Conservation (phyloP, 2,888 invertebrate species). For the Ophonus ardosiacus region DNA sequence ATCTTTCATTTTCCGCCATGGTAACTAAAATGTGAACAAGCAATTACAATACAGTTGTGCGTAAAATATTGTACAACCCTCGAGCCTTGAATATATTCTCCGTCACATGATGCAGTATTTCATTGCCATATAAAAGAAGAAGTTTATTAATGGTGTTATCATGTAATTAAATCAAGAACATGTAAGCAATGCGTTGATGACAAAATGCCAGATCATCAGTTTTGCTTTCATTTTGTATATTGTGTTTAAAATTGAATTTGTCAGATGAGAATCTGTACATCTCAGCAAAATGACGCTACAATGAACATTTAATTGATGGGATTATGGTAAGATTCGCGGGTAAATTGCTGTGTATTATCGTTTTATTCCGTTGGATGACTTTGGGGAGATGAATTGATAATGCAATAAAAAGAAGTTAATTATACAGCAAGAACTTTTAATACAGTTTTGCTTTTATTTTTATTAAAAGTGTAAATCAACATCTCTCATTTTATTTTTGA, state of each 20-base stretch:
- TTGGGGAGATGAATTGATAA: neutral
- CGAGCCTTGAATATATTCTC: neutral
- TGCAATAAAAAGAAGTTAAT: conserved; percentile 17
- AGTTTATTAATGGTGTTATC: conserved; percentile 19
- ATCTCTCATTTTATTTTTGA: too few relatives aligned
- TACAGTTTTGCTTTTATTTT: neutral
- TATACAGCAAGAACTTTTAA: neutral
- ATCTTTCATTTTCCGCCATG: too few relatives aligned
- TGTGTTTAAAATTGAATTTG: conserved; percentile 41
- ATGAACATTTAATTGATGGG: conserved; percentile 34
- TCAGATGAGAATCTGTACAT: conserved; percentile 17
- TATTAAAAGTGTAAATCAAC: too few relatives aligned
- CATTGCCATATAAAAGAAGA: neutral
- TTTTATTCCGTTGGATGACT: neutral
- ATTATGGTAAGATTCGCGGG: neutral
- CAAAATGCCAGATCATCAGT: conserved; percentile 15
- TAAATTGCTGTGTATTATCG: neutral
- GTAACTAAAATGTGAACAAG: too few relatives aligned
- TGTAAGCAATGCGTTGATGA: conserved; percentile 10
- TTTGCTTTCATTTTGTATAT: conserved; percentile 13
- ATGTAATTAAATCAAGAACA: conserved; percentile 7
- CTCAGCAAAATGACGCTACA: conserved; percentile 31
- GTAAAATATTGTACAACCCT: too few relatives aligned
- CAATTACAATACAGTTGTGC: too few relatives aligned
- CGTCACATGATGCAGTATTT: neutral